Conservation (phyloP, 35 echinoderm and acorn worm species). For the Apostichopus californicus region DNA sequence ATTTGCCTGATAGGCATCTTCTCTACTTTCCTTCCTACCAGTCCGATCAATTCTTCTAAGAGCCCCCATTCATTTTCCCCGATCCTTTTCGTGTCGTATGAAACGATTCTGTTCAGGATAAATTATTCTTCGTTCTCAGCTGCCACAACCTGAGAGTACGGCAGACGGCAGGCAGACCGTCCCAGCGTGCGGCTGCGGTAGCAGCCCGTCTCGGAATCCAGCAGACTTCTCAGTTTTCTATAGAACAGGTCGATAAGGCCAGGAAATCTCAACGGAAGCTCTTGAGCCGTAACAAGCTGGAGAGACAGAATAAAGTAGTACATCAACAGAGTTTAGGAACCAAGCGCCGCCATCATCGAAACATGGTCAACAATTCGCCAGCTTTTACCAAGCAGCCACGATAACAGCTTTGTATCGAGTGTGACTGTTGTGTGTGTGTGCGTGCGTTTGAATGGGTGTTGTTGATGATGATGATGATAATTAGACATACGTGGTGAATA, state of each 20-base stretch:
- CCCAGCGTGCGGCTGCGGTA: conserved; percentile 80
- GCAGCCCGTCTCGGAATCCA: conserved; percentile 85
- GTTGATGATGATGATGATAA: background rate
- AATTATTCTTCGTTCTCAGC: background rate
- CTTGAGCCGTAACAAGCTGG: conserved; percentile 71
- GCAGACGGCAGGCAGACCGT: conserved; percentile 53
- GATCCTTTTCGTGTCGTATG: too few species aligned
- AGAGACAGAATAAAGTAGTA: conserved; percentile 83
- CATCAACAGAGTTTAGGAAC: conserved; percentile 78
- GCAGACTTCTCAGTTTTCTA: conserved; percentile 53
- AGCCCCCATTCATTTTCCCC: too few species aligned
- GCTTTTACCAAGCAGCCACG: conserved; percentile 84
- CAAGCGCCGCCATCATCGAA: conserved; percentile 70
- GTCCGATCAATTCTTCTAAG: too few species aligned
- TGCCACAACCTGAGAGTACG: conserved; percentile 79
- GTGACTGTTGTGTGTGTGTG: background rate
- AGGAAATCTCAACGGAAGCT: conserved; percentile 55
- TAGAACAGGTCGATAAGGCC: conserved; percentile 59
- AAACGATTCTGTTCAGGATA: too few species aligned
- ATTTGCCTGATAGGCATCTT: too few species aligned
- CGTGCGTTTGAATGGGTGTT: background rate
- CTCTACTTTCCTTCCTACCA: too few species aligned
- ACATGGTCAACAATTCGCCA: conserved; percentile 43
- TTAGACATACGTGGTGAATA: background rate
- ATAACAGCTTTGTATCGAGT: conserved; percentile 8